Evolutionary conservation across 2,113 vertebrate genomes (phyloP), one percentile per base, ranked within the genome.

Genomic region (Rhinoptilus africanus): DNA sequence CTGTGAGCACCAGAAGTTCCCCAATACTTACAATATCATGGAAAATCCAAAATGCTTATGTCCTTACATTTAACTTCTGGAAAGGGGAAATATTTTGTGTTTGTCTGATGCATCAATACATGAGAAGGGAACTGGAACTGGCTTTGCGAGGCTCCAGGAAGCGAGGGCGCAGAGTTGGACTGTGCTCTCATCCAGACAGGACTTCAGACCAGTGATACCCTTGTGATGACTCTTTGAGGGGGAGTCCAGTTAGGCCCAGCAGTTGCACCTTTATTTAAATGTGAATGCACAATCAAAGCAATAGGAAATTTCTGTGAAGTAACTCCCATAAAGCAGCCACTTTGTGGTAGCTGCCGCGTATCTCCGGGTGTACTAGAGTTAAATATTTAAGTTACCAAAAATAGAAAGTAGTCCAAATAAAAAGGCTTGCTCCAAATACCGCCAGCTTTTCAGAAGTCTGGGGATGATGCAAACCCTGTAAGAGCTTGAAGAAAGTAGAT

Each of bases 361-460:
- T 71, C 59, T 77, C 35, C 37, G 78, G 39, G 41, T 59, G 9
- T 63, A 66, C 10, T 48, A 73, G 23, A 85, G 43, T 63, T 88
- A 83, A 89, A 88, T 48, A 79, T 45, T 62, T 67, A 79, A 73
- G 18, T 51, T 83, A 71, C 75, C 63, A 39, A 53, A 92, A 93
- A 83, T 9, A 72, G 56, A 91, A 86, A 63, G 45, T 35, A 69
- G 39, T 5, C 34, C 35, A 79, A 87, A 92, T 51, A 71, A 85
- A 92, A 95, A 78, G 51, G 34, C 21, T 82, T 67, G 5, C 45
- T 93, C 16, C 48, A 95, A 83, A 37, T 20, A 15, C 24, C 32
- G 48, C 14, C 34, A 94, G 37, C 41, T 88, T 71, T 94, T 88
- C 78, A 80, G 27, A 83, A 56, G 32, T 73, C 11, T 73, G 57